phyloP scores from a whole-genome alignment of 2,888 invertebrate genomes.

The Drosophila kambysellisi region DNA sequence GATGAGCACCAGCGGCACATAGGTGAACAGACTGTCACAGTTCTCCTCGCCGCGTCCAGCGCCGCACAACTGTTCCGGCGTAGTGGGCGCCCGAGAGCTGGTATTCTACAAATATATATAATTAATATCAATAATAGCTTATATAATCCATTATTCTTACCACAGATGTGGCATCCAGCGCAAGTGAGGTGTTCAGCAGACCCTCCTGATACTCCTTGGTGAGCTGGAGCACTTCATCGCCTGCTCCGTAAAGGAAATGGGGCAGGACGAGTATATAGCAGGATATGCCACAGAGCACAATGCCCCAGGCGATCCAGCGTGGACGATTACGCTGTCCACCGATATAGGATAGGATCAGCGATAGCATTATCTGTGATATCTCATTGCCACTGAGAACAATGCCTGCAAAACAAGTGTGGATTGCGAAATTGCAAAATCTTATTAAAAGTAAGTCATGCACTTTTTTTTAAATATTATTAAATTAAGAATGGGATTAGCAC shows the following conservation, averaged over 20 bases:
- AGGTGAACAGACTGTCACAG: slow-evolving; percentile 85
- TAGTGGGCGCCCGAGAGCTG: slow-evolving; percentile 35
- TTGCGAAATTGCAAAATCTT: neutral
- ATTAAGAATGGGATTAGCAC: too few relatives aligned
- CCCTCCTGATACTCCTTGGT: slow-evolving; percentile 84
- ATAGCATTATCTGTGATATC: slow-evolving; percentile 88
- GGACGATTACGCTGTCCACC: slow-evolving; percentile 89
- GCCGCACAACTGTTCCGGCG: slow-evolving; percentile 78
- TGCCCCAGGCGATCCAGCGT: slow-evolving; percentile 89
- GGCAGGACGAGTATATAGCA: slow-evolving; percentile 88
- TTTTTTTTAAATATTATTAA: too few relatives aligned
- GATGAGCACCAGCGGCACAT: slow-evolving; percentile 87
- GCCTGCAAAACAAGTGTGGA: slow-evolving; percentile 84
- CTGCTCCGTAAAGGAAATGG: slow-evolving; percentile 88
- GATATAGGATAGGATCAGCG: slow-evolving; percentile 88
- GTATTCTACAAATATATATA: slow-evolving; percentile 55
- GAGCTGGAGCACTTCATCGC: slow-evolving; percentile 84
- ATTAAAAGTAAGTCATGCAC: neutral
- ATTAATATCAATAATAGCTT: neutral
- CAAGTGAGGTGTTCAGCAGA: slow-evolving; percentile 36
- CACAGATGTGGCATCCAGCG: slow-evolving; percentile 59
- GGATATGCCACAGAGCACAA: slow-evolving; percentile 87
- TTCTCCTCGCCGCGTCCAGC: slow-evolving; percentile 75
- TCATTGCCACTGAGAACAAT: slow-evolving; percentile 89
- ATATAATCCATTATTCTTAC: slow-evolving; percentile 55